These are phyloP conservation scores for Nysson spinosus DNA, from an alignment of 2,888 invertebrate genomes.

Conservation along the genomic window DNA sequence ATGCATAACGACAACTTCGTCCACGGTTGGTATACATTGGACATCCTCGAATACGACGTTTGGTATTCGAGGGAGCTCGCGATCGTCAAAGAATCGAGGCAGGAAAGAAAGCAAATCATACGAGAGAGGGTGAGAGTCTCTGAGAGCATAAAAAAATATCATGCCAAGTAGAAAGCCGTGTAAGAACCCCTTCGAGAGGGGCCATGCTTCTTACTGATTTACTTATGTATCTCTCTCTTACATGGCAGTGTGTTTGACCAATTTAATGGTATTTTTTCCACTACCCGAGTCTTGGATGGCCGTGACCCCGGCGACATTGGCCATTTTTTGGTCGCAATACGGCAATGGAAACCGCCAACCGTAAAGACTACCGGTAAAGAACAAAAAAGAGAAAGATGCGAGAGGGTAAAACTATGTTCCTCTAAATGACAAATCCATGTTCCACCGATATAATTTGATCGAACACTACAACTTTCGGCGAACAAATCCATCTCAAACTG, in stretches of 20 bases:
- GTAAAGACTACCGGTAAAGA: conserved; percentile 86
- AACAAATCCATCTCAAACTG: not conserved
- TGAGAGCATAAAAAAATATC: conserved; percentile 49
- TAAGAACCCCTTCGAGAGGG: conserved; percentile 63
- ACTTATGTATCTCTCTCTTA: conserved; percentile 68
- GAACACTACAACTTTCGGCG: conserved; percentile 2
- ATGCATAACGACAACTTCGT: conserved; percentile 9
- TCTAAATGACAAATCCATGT: conserved; percentile 44
- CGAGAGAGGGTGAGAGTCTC: not conserved
- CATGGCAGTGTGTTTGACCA: conserved; percentile 77
- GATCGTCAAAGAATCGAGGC: not conserved
- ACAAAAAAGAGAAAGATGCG: conserved; percentile 68
- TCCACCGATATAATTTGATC: conserved; percentile 25
- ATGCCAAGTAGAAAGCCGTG: conserved; percentile 74
- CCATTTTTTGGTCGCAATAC: conserved; percentile 95
- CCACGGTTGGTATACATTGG: conserved; percentile 5
- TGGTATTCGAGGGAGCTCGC: conserved; percentile 9
- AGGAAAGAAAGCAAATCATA: not conserved
- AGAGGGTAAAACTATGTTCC: conserved; percentile 54
- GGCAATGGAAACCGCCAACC: conserved; percentile 98
- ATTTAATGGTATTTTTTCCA: conserved; percentile 77
- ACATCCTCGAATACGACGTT: conserved; percentile 13
- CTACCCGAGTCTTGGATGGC: conserved; percentile 77
- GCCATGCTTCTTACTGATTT: conserved; percentile 67
- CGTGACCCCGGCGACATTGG: conserved; percentile 78